Percentiles rank a stretch among this genome's conserved stretches.
Evolutionary conservation across 2,888 invertebrate genomes (phyloP).

Genomic region (Oscheius sp.): DNA sequence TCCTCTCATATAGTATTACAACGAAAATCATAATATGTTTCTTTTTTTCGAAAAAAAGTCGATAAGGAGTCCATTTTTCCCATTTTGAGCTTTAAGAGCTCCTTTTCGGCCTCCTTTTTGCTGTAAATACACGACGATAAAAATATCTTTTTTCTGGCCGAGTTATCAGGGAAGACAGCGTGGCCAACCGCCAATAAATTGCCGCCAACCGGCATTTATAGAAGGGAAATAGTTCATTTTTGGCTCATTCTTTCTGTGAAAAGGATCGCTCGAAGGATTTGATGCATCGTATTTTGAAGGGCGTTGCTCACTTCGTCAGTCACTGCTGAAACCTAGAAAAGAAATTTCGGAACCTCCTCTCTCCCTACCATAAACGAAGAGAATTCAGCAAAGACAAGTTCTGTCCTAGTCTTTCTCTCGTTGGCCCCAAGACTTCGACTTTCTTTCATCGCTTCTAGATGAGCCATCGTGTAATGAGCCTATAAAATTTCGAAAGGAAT

Average conservation of each 20-base stretch:
- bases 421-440: slow-evolving; percentile 43
- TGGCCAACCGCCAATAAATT: too few species aligned
- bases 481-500: slow-evolving; percentile 25
- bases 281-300: slow-evolving; percentile 45
- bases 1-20: slow-evolving; percentile 14
- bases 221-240: slow-evolving; percentile 28
- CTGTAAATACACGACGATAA: slow-evolving; percentile 12
- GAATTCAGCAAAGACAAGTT: slow-evolving; percentile 52
- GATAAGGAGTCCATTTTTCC: not conserved
- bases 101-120: not conserved
- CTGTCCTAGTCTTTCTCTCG: slow-evolving; percentile 50
- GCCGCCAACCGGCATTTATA: too few species aligned
- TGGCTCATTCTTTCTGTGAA: slow-evolving; percentile 51
- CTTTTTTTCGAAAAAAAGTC: not conserved
- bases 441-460: slow-evolving; percentile 43
- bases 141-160: too few species aligned
- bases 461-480: slow-evolving; percentile 56
- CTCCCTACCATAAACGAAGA: slow-evolving; percentile 39
- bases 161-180: too few species aligned
- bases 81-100: not conserved
- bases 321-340: slow-evolving; percentile 36
- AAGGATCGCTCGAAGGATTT: slow-evolving; percentile 49
- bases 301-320: slow-evolving; percentile 46
- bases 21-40: slow-evolving; percentile 24
- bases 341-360: not conserved